These are phyloP conservation scores for Tupaia tana DNA, from an alignment of 2,113 vertebrate species.

Conservation along the genomic window DNA sequence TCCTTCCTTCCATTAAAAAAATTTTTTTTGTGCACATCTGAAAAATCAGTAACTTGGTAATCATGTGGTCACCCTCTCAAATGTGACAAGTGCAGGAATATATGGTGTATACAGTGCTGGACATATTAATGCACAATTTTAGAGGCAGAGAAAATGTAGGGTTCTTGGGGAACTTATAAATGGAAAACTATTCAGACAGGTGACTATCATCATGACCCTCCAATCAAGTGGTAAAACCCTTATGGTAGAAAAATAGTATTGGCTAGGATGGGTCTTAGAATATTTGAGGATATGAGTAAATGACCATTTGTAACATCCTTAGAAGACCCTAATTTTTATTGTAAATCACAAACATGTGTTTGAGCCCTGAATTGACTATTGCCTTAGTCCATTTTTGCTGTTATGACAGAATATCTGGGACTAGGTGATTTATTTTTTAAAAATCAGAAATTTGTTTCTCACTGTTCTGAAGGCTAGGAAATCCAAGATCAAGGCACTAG, in stretches of 20 bases:
- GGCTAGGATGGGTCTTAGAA: no score
- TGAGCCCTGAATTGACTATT: not conserved
- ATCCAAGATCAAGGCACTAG: not conserved
- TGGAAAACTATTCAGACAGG: not conserved
- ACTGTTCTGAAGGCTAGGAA: not conserved
- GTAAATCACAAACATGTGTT: not conserved
- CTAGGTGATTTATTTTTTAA: not conserved
- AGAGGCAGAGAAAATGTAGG: not conserved
- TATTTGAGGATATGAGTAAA: not conserved
- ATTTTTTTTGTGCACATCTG: not conserved
- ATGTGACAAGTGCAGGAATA: not conserved
- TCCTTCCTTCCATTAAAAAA: rapidly evolving
- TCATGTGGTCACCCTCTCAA: not conserved
- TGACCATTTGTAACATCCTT: not conserved
- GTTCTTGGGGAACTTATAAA: not conserved
- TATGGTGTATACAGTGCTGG: no score
- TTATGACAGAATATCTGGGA: not conserved
- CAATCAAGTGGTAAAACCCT: not conserved
- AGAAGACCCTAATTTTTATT: not conserved
- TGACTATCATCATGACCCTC: not conserved
- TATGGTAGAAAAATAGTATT: not conserved
- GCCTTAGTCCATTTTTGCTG: not conserved
- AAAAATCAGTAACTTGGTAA: not conserved
- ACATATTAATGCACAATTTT: not conserved
- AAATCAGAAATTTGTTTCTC: not conserved